These are phyloP conservation scores for Lithobates sylvaticus DNA, from an alignment of 2,797 vertebrate genomes.

Conservation along the genomic window DNA sequence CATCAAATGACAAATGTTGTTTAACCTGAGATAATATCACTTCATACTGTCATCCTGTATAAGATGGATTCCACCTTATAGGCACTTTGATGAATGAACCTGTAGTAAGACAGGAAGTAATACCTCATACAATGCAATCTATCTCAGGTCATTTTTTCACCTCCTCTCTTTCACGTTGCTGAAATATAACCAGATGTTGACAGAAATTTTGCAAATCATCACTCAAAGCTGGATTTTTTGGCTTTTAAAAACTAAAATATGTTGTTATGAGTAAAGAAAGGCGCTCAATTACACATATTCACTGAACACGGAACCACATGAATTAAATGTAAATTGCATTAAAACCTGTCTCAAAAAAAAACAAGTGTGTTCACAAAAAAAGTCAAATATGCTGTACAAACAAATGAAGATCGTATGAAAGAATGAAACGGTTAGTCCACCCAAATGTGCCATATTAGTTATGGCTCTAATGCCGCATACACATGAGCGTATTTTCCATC, in stretches of 20 bases:
- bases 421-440: background rate
- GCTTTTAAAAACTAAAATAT: background rate
- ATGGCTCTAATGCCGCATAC: no score
- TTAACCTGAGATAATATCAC: slow-evolving; percentile 25
- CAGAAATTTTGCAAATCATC: slow-evolving; percentile 7
- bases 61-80: slow-evolving; percentile 24
- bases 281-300: background rate
- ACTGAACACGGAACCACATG: background rate
- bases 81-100: background rate
- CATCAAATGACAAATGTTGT: slow-evolving; percentile 9
- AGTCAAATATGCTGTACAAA: background rate
- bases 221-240: no score
- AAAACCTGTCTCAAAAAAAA: background rate
- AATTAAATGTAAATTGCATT: background rate
- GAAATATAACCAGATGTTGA: background rate
- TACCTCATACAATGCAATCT: background rate
- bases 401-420: background rate
- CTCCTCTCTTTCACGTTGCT: background rate
- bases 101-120: background rate
- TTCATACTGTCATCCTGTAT: background rate
- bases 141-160: background rate
- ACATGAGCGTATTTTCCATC: no score
- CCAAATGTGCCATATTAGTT: background rate
- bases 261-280: background rate
- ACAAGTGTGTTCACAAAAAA: no score